These are phyloP conservation scores for Boloria selene DNA, from an alignment of 2,888 invertebrate genomes.

Conservation along the genomic window DNA sequence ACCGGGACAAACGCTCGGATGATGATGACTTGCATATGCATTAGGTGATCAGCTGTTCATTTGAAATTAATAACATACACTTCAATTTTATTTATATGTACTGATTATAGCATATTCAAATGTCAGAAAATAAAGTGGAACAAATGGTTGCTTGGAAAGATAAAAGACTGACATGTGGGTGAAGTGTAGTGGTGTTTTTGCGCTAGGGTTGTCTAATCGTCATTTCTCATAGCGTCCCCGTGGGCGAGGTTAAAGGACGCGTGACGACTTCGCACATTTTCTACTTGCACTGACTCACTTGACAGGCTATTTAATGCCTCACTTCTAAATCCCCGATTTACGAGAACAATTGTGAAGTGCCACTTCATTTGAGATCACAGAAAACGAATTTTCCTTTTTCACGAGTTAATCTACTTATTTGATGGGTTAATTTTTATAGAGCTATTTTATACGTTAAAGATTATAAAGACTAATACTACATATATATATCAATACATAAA, in stretches of 20 bases:
- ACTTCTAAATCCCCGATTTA: constrained; percentile 11
- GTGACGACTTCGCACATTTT: constrained; percentile 30
- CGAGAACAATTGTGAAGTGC: neutral
- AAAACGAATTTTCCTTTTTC: neutral
- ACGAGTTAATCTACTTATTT: neutral
- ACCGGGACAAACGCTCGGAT: too few species aligned
- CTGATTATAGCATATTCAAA: neutral
- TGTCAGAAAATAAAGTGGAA: neutral
- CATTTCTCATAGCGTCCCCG: constrained; percentile 37
- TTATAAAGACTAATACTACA: too few species aligned
- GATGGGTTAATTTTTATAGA: too few species aligned
- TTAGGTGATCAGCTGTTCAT: too few species aligned
- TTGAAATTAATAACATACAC: too few species aligned
- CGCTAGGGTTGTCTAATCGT: constrained; percentile 31
- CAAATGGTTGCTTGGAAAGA: neutral
- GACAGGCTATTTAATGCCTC: constrained; percentile 34
- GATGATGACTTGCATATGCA: too few species aligned
- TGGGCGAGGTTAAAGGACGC: constrained; percentile 24
- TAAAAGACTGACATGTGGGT: constrained; percentile 1
- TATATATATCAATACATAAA: too few species aligned
- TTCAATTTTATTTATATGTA: neutral
- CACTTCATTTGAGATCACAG: constrained; percentile 2
- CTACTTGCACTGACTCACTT: constrained; percentile 30
- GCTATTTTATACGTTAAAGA: too few species aligned
- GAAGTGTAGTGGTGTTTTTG: constrained; percentile 28